Percentiles rank a stretch among this genome's conserved stretches.
Conservation (phyloP, 2,797 vertebrate species). For the Bovichtus variegatus region DNA sequence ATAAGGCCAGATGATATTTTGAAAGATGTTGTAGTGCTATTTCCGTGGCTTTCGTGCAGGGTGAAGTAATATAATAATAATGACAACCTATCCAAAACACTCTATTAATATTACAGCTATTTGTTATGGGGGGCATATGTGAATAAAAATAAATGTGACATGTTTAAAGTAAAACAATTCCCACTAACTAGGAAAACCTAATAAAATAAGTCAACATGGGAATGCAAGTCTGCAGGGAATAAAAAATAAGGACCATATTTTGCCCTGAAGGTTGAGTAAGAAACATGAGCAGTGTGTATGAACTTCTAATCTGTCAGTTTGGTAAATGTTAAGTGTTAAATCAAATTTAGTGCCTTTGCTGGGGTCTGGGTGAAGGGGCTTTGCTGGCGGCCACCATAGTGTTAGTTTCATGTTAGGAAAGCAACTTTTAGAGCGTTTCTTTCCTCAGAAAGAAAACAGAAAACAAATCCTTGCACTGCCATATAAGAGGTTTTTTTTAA, state of each 20-base stretch:
- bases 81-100: slow-evolving; percentile 26
- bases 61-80: background rate
- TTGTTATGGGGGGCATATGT: slow-evolving; percentile 19
- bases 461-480: background rate
- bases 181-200: slow-evolving; percentile 13
- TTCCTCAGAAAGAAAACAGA: background rate
- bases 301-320: slow-evolving; percentile 65
- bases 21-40: slow-evolving; percentile 5
- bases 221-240: slow-evolving; percentile 47
- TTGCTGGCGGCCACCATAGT: slow-evolving; percentile 24
- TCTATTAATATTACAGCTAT: slow-evolving; percentile 21
- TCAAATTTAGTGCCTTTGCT: slow-evolving; percentile 71
- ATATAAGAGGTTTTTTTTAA: background rate
- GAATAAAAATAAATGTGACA: slow-evolving; percentile 36
- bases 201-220: slow-evolving; percentile 45
- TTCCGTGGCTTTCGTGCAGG: slow-evolving; percentile 34
- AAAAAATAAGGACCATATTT: slow-evolving; percentile 54
- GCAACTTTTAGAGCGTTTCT: slow-evolving; percentile 6
- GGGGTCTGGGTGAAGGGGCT: slow-evolving; percentile 52
- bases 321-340: slow-evolving; percentile 71
- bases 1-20: slow-evolving; percentile 27
- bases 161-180: slow-evolving; percentile 18
- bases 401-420: slow-evolving; percentile 34
- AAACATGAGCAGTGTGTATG: slow-evolving; percentile 56
- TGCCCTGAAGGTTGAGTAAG: slow-evolving; percentile 48